Evolutionary conservation across 2,888 invertebrate genomes (phyloP).

Genomic region (Tachina grossa): DNA sequence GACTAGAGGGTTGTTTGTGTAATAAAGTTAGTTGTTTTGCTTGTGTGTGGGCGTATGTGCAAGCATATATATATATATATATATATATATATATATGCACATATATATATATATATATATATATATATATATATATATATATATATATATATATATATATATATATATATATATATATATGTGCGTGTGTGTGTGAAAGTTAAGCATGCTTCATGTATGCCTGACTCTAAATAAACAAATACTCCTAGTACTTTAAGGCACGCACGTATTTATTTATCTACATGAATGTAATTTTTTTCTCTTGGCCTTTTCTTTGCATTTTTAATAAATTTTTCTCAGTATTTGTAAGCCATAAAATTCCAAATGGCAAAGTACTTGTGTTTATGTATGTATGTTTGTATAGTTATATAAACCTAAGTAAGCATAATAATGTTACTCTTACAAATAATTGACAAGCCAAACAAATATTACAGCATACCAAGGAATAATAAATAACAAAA

Average conservation of each 20-base stretch:
- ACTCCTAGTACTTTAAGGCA: constrained; percentile 57
- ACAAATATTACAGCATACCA: constrained; percentile 38
- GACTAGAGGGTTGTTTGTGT: too few relatives aligned
- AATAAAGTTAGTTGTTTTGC: too few relatives aligned
- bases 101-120: too few relatives aligned
- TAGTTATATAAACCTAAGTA: constrained; percentile 51
- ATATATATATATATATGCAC: too few relatives aligned
- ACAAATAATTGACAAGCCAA: constrained; percentile 65
- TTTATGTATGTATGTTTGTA: too few relatives aligned
- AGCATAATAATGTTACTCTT: constrained; percentile 57
- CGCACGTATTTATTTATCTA: constrained; percentile 58
- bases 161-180: too few relatives aligned
- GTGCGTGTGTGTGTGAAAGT: neutral
- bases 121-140: too few relatives aligned
- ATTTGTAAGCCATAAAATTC: constrained; percentile 48
- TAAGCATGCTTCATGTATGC: constrained; percentile 3
- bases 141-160: too few relatives aligned
- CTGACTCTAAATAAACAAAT: constrained; percentile 58
- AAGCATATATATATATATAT: too few relatives aligned
- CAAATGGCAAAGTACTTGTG: constrained; percentile 43
- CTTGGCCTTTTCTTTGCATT: neutral
- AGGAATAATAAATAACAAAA: constrained; percentile 24
- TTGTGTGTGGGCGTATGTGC: neutral
- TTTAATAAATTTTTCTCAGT: constrained; percentile 19
- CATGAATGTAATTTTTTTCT: constrained; percentile 55